These are phyloP conservation scores for Charaxes varanes DNA, from an alignment of 1,140 invertebrate species.

Conservation along the genomic window DNA sequence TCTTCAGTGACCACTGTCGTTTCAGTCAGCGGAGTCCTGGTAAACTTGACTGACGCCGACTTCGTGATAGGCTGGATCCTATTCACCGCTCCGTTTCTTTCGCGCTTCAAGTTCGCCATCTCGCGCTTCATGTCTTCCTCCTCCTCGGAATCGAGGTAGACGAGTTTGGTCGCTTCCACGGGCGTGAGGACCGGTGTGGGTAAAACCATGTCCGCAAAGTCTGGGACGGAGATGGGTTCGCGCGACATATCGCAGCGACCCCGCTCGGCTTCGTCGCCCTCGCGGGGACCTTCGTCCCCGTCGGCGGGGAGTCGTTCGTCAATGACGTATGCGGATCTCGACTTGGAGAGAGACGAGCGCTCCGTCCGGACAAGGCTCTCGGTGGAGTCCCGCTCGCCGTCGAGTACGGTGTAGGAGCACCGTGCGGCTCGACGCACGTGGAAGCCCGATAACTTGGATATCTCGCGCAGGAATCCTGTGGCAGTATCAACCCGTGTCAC, in stretches of 20 bases:
- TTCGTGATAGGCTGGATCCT: slow-evolving; percentile 76
- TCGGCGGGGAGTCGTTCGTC: slow-evolving; percentile 64
- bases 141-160: slow-evolving; percentile 82
- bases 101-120: slow-evolving; percentile 13
- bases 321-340: slow-evolving; percentile 77
- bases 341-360: slow-evolving; percentile 71
- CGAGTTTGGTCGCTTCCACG: slow-evolving; percentile 80
- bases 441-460: slow-evolving; percentile 83
- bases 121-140: slow-evolving; percentile 74
- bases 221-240: slow-evolving; percentile 85
- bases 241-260: slow-evolving; percentile 64
- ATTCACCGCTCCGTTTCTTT: slow-evolving; percentile 14
- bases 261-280: slow-evolving; percentile 30
- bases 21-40: slow-evolving; percentile 42
- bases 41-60: slow-evolving; percentile 79
- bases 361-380: slow-evolving; percentile 74
- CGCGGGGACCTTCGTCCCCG: slow-evolving; percentile 50
- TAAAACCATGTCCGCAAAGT: slow-evolving; percentile 79
- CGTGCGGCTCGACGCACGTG: slow-evolving; percentile 81
- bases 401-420: slow-evolving; percentile 83
- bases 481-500: slow-evolving; percentile 24
- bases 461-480: slow-evolving; percentile 79
- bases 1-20: slow-evolving; percentile 73
- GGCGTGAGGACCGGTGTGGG: slow-evolving; percentile 81
- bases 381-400: slow-evolving; percentile 79